A percentile compares a stretch with the other conserved stretches of the same genome.
Evolutionary conservation across 2,888 invertebrate species (phyloP).

Genomic region (Synergus itoensis): DNA sequence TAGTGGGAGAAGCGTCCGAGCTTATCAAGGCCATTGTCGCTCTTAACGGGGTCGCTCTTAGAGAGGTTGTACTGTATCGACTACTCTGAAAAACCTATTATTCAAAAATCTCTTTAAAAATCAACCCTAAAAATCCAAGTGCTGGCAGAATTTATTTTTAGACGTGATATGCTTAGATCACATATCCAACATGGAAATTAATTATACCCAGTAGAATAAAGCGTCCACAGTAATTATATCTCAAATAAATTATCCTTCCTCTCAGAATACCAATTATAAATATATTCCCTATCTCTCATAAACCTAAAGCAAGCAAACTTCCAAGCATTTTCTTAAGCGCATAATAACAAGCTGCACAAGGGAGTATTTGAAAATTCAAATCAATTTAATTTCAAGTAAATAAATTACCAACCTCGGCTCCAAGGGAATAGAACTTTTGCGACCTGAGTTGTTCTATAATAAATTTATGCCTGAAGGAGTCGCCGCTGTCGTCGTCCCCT

Average conservation of each 20-base stretch:
- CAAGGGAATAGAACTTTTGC: conserved; percentile 73
- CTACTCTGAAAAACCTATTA: not conserved
- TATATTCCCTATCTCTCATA: not conserved
- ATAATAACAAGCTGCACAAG: conserved; percentile 30
- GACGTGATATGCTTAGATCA: not conserved
- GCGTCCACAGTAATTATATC: not conserved
- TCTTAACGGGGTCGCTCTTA: too few relatives aligned
- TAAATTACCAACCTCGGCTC: conserved; percentile 68
- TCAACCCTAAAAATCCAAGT: not conserved
- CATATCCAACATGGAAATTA: not conserved
- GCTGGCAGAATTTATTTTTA: not conserved
- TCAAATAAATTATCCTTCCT: not conserved
- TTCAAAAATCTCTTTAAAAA: not conserved
- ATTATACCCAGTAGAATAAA: not conserved
- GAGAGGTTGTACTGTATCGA: too few relatives aligned
- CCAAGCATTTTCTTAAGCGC: not conserved
- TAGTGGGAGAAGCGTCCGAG: too few relatives aligned
- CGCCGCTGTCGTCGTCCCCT: conserved; percentile 70
- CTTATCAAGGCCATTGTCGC: too few relatives aligned
- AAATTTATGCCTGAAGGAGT: conserved; percentile 75
- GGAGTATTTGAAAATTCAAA: conserved; percentile 29
- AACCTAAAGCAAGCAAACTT: conserved; percentile 6
- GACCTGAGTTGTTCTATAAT: conserved; percentile 74
- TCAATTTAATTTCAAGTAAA: conserved; percentile 25
- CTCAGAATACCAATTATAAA: not conserved